Evolutionary conservation across 2,797 vertebrate genomes (phyloP).

Genomic region (Molossus molossus): DNA sequence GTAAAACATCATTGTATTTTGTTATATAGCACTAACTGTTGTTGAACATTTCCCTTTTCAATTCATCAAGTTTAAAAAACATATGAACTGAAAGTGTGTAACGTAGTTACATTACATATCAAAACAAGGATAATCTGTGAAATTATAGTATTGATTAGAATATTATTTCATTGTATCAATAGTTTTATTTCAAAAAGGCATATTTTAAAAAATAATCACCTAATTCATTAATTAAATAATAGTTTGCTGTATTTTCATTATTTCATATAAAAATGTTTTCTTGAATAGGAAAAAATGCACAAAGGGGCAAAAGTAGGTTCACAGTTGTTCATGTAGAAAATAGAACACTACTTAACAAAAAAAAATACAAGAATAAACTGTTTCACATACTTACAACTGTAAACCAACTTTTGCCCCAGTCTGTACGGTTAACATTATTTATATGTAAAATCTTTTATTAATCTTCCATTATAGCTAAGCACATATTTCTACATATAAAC

Average conservation of each 20-base stretch:
- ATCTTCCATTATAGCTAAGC: not conserved
- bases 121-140: not conserved
- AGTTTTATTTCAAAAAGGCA: not conserved
- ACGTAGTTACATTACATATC: constrained; percentile 2
- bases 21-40: not conserved
- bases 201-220: not conserved
- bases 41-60: not conserved
- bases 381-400: not conserved
- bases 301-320: not conserved
- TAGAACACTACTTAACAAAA: not conserved
- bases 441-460: not conserved
- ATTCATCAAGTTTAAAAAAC: not conserved
- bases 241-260: not conserved
- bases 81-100: not conserved
- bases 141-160: constrained; percentile 16
- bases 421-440: not conserved
- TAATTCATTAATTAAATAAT: not conserved
- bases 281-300: constrained; percentile 21
- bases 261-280: constrained; percentile 61
- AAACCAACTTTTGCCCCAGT: not conserved
- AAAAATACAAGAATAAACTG: not conserved
- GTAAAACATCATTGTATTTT: not conserved
- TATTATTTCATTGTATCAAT: constrained; percentile 32
- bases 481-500: not conserved
- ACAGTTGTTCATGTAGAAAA: not conserved